phyloP scores from a whole-genome alignment of 2,797 vertebrate species.

The Masticophis lateralis region DNA sequence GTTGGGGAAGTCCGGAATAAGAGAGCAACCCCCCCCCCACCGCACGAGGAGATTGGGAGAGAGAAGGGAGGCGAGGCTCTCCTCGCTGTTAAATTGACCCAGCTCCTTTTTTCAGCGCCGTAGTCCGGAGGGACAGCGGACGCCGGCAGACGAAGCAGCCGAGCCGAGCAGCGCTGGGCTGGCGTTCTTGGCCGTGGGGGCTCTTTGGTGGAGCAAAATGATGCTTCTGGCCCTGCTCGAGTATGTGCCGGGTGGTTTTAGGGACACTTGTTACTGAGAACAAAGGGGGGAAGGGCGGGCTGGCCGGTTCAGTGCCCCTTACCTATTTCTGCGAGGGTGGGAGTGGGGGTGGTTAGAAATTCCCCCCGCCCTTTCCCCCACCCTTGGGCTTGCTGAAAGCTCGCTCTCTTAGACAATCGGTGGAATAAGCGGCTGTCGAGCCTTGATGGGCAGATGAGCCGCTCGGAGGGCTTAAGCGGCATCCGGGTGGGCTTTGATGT shows the following conservation, averaged over 20 bases:
- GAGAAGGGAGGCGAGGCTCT: background rate
- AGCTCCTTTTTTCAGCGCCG: background rate
- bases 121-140: background rate
- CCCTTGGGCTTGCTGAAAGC: background rate
- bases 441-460: background rate
- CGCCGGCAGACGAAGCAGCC: background rate
- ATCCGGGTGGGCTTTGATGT: background rate
- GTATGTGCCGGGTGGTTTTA: slow-evolving; percentile 1
- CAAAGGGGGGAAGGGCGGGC: background rate
- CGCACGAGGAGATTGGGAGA: background rate
- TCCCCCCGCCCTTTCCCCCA: background rate
- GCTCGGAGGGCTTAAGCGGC: too few species aligned
- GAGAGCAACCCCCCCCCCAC: background rate
- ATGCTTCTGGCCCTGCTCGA: background rate
- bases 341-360: background rate
- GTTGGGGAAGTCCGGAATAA: background rate
- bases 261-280: background rate
- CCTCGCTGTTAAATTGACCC: background rate
- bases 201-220: background rate
- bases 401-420: background rate
- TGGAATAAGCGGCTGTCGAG: background rate
- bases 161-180: background rate
- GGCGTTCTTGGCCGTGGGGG: background rate
- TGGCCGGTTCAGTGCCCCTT: background rate
- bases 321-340: background rate